Percentiles rank a stretch among this genome's conserved stretches.
phyloP scores from a whole-genome alignment of 2,888 invertebrate species.

The Hemaris fuciformis region DNA sequence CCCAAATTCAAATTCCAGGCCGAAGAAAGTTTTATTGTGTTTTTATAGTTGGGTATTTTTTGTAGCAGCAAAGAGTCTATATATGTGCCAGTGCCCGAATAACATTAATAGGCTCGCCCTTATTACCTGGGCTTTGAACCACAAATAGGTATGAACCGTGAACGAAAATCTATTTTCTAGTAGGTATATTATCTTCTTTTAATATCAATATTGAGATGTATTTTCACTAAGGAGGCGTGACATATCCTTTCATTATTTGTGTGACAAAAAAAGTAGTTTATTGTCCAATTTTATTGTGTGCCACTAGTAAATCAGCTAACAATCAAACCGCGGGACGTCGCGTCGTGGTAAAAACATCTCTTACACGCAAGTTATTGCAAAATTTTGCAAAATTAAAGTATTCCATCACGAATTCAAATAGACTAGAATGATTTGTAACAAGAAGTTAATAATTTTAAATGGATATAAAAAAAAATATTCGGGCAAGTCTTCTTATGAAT shows the following conservation, averaged over 20 bases:
- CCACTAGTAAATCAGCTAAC: neutral
- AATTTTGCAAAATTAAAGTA: neutral
- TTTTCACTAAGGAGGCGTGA: neutral
- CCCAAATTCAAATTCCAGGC: too few relatives aligned
- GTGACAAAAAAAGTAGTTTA: neutral
- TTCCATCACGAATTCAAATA: neutral
- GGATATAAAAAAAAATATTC: neutral
- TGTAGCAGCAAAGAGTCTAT: too few relatives aligned
- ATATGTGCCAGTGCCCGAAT: too few relatives aligned
- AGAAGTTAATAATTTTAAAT: neutral
- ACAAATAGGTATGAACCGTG: too few relatives aligned
- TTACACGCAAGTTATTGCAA: neutral
- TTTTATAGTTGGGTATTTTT: too few relatives aligned
- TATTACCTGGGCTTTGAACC: too few relatives aligned
- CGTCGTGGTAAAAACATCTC: constrained; percentile 59
- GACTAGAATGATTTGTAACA: neutral
- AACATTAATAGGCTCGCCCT: too few relatives aligned
- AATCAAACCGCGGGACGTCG: constrained; percentile 55
- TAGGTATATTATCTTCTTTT: too few relatives aligned
- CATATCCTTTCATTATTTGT: neutral
- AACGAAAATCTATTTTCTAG: too few relatives aligned
- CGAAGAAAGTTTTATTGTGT: too few relatives aligned
- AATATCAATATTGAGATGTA: too few relatives aligned
- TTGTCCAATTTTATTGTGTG: neutral
- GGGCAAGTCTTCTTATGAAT: constrained; percentile 20